Conservation (phyloP, 1,140 invertebrate genomes). For the Cydia amplana region DNA sequence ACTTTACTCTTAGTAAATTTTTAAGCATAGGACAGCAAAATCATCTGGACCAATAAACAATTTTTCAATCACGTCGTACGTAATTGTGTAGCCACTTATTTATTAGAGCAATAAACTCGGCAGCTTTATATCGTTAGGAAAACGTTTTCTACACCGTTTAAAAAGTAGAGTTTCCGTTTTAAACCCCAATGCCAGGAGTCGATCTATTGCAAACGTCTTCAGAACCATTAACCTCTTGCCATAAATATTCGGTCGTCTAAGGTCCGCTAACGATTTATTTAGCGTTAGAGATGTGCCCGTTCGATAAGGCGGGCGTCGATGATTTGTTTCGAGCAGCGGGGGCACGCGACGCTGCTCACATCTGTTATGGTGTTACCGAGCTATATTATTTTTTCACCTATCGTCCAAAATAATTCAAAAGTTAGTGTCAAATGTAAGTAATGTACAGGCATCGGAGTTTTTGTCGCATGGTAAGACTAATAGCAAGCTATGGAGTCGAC, state of each 20-base stretch:
- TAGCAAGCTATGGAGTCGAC: too few relatives aligned
- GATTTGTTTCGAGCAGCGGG: conserved; percentile 56
- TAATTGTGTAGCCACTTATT: background rate
- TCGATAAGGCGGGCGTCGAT: conserved; percentile 65
- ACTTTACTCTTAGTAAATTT: too few relatives aligned
- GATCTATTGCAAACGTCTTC: conserved; percentile 66
- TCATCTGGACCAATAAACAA: background rate
- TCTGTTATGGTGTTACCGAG: conserved; percentile 28
- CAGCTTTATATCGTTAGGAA: background rate
- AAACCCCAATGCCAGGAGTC: conserved; percentile 52
- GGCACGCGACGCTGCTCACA: conserved; percentile 52
- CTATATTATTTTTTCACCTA: background rate
- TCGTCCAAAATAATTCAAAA: background rate
- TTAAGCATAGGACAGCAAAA: too few relatives aligned
- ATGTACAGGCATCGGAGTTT: background rate
- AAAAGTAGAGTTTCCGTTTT: conserved; percentile 41
- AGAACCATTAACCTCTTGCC: conserved; percentile 60
- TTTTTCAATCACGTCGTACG: background rate
- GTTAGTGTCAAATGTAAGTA: background rate
- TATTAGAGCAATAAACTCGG: background rate
- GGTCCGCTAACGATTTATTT: conserved; percentile 61
- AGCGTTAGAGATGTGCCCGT: conserved; percentile 65
- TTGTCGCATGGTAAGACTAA: too few relatives aligned
- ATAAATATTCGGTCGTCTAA: conserved; percentile 58
- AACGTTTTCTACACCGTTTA: background rate